Base-by-base conservation (phyloP, 2,888 invertebrate genomes). In the Baccha elongata region DNA sequence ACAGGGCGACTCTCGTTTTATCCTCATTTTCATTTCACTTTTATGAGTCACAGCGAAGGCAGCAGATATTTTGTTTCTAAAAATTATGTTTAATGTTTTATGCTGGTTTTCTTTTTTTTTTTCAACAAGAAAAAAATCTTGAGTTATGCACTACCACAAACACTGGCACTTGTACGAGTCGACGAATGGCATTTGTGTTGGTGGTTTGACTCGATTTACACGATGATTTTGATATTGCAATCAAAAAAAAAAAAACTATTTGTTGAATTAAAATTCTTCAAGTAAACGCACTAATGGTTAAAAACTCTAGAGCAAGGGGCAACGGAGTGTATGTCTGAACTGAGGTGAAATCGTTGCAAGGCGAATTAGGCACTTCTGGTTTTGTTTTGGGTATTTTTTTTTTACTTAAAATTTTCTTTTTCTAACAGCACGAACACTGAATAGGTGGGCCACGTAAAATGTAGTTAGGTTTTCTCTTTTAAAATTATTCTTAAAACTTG, bases 1-100 rank as follows among this genome's bases (percentile, higher is more conserved):
- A 89, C 93, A 94, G 86, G 93, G 93, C 85, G 93, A 92, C 89
- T 93, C 93, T 90, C 93, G 92, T 91, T 93, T 94, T 88, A 93
- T 92, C 91, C 93, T 92, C 93, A 94, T 94, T 88, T 91, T 91
- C 88, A 89, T 90, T 89, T 90, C 90, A 90, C 90, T 90, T 90
- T 88, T 90, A 88, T 90, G 90, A 90, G 89, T 90, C 90, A 90
- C 90, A 88, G 67, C 76, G 48, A 67, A 37, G 37, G 21, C 35
- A 35, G 55, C 55, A 58, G 26, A 13, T 40, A 58, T 58, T 79
- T 73, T 83, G 79, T 69, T 72, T 44, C 79, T 72, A 68, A 72
- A 73, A 84, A n/a, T n/a, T n/a, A n/a, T n/a, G n/a, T 40, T 42
- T 42, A 42, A 58, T 58, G 58, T 58, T 58, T 65, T 58, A 55